Percentiles rank a stretch among this genome's conserved stretches.
phyloP scores from a whole-genome alignment of 2,797 vertebrate species.

The Melanotaenia boesemani region DNA sequence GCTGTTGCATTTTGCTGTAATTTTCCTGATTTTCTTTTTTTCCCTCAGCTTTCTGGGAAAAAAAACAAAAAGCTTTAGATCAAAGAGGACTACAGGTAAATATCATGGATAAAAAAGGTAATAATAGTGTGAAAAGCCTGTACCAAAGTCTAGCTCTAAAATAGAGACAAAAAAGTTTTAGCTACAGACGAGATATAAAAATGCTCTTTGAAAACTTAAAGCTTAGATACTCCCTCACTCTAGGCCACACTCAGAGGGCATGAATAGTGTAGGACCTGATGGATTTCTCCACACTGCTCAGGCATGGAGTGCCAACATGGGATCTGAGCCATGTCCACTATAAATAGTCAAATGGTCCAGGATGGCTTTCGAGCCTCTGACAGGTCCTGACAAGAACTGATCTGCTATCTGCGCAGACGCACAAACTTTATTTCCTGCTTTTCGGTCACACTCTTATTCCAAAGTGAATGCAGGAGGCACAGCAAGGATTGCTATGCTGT shows the following conservation, averaged over 20 bases:
- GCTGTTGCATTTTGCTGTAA: constrained; percentile 23
- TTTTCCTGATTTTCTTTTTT: constrained; percentile 48
- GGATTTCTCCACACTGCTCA: constrained; percentile 62
- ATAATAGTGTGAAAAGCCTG: constrained; percentile 22
- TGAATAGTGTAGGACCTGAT: constrained; percentile 69
- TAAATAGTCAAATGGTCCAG: constrained; percentile 65
- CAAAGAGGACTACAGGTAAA: constrained; percentile 41
- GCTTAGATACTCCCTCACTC: constrained; percentile 35
- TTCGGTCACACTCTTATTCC: constrained; percentile 29
- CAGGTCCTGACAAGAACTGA: constrained; percentile 46
- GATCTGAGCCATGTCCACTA: constrained; percentile 67
- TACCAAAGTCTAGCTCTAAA: constrained; percentile 48
- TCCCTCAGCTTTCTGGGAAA: constrained; percentile 39
- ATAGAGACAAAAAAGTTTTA: constrained; percentile 45
- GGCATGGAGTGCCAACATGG: constrained; percentile 41
- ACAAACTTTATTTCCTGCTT: constrained; percentile 14
- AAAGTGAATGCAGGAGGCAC: constrained; percentile 1
- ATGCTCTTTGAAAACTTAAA: constrained; percentile 62
- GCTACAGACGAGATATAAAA: constrained; percentile 40
- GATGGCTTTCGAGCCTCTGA: constrained; percentile 42
- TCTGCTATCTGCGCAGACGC: constrained; percentile 32
- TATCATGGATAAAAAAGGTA: constrained; percentile 44
- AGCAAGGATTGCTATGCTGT: neutral
- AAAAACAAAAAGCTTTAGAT: constrained; percentile 58
- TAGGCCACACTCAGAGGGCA: constrained; percentile 56